Evolutionary conservation across 2,888 invertebrate species (phyloP).

Genomic region (Ormyrus rosae): DNA sequence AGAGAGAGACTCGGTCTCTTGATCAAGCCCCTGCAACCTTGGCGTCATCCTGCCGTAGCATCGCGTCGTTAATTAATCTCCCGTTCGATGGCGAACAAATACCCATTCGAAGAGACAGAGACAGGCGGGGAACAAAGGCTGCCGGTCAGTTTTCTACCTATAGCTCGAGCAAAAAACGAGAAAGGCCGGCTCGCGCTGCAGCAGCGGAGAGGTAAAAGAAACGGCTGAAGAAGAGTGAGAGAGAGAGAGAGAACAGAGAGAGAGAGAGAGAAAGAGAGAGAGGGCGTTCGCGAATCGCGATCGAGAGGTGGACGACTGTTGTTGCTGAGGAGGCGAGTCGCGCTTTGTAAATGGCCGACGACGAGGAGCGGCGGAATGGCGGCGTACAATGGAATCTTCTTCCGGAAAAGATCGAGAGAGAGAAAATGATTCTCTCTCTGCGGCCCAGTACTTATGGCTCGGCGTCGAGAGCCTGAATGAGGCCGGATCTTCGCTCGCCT

Average conservation of each 20-base stretch:
- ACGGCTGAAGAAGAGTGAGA: neutral
- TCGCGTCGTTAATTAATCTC: slow-evolving; percentile 59
- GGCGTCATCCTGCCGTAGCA: slow-evolving; percentile 58
- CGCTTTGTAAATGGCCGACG: slow-evolving; percentile 59
- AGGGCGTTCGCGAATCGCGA: slow-evolving; percentile 36
- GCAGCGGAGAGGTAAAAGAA: neutral
- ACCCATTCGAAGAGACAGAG: neutral
- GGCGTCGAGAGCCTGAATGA: slow-evolving; percentile 58
- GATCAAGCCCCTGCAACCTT: slow-evolving; percentile 57
- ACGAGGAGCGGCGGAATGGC: slow-evolving; percentile 56
- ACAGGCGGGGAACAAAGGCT: slow-evolving; percentile 10
- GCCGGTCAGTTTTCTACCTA: neutral
- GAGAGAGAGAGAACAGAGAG: slow-evolving; percentile 26
- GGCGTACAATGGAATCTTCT: slow-evolving; percentile 63
- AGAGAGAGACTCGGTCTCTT: slow-evolving; percentile 54
- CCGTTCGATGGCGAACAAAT: slow-evolving; percentile 51
- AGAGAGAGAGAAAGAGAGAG: slow-evolving; percentile 32
- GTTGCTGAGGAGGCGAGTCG: slow-evolving; percentile 17
- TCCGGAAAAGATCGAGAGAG: slow-evolving; percentile 64
- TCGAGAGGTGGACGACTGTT: slow-evolving; percentile 11
- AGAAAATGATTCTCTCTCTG: slow-evolving; percentile 26
- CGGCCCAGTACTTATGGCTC: slow-evolving; percentile 18
- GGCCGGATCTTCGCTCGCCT: slow-evolving; percentile 72
- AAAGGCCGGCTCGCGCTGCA: neutral
- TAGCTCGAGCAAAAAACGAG: neutral